These are phyloP conservation scores for Todiramphus saurophagus DNA, from an alignment of 2,113 vertebrate genomes.

Conservation along the genomic window DNA sequence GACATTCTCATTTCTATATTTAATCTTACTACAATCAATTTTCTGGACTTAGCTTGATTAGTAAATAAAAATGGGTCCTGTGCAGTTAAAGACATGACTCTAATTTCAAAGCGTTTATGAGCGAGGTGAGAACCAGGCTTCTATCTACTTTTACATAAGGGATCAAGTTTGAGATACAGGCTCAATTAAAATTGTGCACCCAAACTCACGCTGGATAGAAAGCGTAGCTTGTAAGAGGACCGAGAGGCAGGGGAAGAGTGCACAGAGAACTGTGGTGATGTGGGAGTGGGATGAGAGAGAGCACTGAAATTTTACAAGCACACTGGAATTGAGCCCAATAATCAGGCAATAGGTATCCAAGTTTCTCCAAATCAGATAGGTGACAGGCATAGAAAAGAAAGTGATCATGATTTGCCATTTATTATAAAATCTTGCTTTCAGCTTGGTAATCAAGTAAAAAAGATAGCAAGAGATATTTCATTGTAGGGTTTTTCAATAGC, in stretches of 20 bases:
- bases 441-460: constrained; percentile 62
- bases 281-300: not conserved
- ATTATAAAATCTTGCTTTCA: constrained; percentile 59
- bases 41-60: not conserved
- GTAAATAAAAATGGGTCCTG: not conserved
- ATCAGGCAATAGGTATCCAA: not conserved
- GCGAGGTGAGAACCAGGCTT: not conserved
- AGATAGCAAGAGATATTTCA: constrained; percentile 52
- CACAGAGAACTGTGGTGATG: not conserved
- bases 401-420: constrained; percentile 61
- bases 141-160: not conserved
- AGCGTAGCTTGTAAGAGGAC: not conserved
- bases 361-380: constrained; percentile 21
- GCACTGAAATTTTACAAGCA: not conserved
- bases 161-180: not conserved
- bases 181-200: not conserved
- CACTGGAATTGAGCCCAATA: constrained; percentile 12
- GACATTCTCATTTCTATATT: not conserved
- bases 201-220: not conserved
- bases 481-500: constrained; percentile 48
- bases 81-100: not conserved
- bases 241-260: not conserved
- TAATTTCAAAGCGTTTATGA: not conserved
- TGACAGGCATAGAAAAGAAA: constrained; percentile 45
- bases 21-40: not conserved